Conservation (phyloP, 1,140 invertebrate species). For the Scaptodrosophila lebanonensis region DNA sequence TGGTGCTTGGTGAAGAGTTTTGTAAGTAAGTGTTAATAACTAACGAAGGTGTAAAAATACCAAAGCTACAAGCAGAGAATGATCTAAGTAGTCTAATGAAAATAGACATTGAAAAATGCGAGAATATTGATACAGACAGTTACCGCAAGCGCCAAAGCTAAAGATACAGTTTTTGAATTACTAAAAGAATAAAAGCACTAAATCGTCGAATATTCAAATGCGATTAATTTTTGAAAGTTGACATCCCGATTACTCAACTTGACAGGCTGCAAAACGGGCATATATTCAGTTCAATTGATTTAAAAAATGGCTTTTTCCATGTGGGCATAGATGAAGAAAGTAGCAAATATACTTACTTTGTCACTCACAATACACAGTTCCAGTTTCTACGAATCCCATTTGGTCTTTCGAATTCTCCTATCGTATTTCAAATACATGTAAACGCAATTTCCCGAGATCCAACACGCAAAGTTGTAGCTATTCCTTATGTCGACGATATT, state of each 20-base stretch:
- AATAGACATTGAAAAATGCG: slow-evolving; percentile 18
- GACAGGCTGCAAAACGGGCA: slow-evolving; percentile 5
- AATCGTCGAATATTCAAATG: background rate
- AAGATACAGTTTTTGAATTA: background rate
- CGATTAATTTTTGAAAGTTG: slow-evolving; percentile 32
- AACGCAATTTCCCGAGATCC: slow-evolving; percentile 13
- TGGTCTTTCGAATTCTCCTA: slow-evolving; percentile 17
- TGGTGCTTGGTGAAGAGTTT: too few relatives aligned
- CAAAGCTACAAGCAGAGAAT: background rate
- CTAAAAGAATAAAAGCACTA: background rate
- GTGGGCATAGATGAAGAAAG: too few relatives aligned
- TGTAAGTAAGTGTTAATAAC: background rate
- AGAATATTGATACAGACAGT: too few relatives aligned
- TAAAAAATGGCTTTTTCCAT: slow-evolving; percentile 16
- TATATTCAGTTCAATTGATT: too few relatives aligned
- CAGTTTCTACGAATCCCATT: too few relatives aligned
- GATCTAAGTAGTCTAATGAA: background rate
- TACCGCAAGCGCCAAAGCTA: background rate
- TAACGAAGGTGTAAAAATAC: background rate
- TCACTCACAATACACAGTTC: too few relatives aligned
- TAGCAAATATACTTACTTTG: slow-evolving; percentile 16
- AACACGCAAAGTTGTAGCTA: background rate
- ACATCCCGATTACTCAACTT: slow-evolving; percentile 34
- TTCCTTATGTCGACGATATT: too few relatives aligned
- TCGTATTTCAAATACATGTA: slow-evolving; percentile 11